A percentile compares a stretch with the other conserved stretches of the same genome.
phyloP scores from a whole-genome alignment of 2,797 vertebrate genomes.

The Sebastes melanostomus region DNA sequence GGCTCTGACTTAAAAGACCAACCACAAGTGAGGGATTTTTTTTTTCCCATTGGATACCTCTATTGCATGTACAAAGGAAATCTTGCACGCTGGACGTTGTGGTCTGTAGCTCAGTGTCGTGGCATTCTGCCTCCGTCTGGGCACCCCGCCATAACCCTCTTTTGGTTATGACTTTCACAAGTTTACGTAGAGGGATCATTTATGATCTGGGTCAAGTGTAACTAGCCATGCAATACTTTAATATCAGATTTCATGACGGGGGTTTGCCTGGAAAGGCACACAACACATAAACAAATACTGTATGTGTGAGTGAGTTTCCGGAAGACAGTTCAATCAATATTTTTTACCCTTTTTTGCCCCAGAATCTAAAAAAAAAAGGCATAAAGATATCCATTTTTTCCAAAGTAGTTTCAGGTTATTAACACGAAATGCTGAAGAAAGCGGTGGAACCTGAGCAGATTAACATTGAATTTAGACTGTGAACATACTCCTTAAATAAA shows the following conservation, averaged over 20 bases:
- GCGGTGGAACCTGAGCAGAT: not conserved
- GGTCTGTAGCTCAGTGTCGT: slow-evolving; percentile 51
- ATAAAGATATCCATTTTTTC: not conserved
- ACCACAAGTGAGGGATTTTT: slow-evolving; percentile 51
- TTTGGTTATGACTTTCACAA: slow-evolving; percentile 51
- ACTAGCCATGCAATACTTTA: slow-evolving; percentile 14
- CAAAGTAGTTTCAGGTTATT: slow-evolving; percentile 4
- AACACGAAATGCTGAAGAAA: slow-evolving; percentile 3
- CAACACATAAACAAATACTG: not conserved
- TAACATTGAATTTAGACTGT: not conserved
- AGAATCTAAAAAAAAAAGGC: slow-evolving; percentile 1
- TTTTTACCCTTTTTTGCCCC: not conserved
- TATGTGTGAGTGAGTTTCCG: not conserved
- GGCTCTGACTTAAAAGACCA: slow-evolving; percentile 64
- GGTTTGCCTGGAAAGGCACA: not conserved
- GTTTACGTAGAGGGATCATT: slow-evolving; percentile 34
- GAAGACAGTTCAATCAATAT: not conserved
- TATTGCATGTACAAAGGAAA: slow-evolving; percentile 54
- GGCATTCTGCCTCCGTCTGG: slow-evolving; percentile 26
- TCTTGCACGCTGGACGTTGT: slow-evolving; percentile 48
- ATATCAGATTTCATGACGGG: slow-evolving; percentile 39
- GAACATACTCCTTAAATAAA: not conserved
- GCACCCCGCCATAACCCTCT: slow-evolving; percentile 11
- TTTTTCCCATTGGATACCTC: slow-evolving; percentile 45
- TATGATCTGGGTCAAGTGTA: slow-evolving; percentile 40